A percentile compares a stretch with the other conserved stretches of the same genome.
Conservation (phyloP, 2,888 invertebrate species). For the Linhomoeus sp. region DNA sequence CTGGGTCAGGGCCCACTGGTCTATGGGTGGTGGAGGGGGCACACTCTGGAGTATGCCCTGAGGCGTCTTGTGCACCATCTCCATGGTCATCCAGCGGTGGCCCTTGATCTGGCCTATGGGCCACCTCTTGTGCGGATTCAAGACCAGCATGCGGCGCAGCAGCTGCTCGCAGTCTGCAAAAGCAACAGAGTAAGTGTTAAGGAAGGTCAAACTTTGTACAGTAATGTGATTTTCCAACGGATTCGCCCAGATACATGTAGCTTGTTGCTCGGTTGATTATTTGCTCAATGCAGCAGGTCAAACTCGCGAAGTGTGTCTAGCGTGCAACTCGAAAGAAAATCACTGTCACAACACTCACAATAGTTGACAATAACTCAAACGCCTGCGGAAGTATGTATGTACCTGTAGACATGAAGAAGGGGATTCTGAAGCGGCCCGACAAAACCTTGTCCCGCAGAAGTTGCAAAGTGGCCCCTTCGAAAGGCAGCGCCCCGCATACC, state of each 20-base stretch:
- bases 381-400: too few relatives aligned
- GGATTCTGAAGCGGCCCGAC: conserved; percentile 81
- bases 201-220: too few relatives aligned
- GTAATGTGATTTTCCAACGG: too few relatives aligned
- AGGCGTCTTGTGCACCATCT: too few relatives aligned
- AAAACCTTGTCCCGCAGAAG: conserved; percentile 67
- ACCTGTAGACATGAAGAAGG: conserved; percentile 95
- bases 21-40: too few relatives aligned
- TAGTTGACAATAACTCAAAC: too few relatives aligned
- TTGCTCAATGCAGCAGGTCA: not conserved
- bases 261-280: too few relatives aligned
- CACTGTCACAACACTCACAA: not conserved
- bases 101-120: conserved; percentile 74
- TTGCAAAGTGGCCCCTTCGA: conserved; percentile 80
- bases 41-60: too few relatives aligned
- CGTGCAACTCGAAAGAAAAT: not conserved
- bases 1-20: too few relatives aligned
- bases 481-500: conserved; percentile 84
- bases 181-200: too few relatives aligned
- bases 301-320: not conserved
- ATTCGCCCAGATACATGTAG: too few relatives aligned
- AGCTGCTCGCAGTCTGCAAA: conserved; percentile 74
- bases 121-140: conserved; percentile 72
- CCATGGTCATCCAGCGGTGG: conserved; percentile 58
- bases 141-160: conserved; percentile 78